A percentile compares a stretch with the other conserved stretches of the same genome.
These are phyloP conservation scores for Herpetotheres cachinnans DNA, from an alignment of 2,113 vertebrate genomes.

Conservation along the genomic window DNA sequence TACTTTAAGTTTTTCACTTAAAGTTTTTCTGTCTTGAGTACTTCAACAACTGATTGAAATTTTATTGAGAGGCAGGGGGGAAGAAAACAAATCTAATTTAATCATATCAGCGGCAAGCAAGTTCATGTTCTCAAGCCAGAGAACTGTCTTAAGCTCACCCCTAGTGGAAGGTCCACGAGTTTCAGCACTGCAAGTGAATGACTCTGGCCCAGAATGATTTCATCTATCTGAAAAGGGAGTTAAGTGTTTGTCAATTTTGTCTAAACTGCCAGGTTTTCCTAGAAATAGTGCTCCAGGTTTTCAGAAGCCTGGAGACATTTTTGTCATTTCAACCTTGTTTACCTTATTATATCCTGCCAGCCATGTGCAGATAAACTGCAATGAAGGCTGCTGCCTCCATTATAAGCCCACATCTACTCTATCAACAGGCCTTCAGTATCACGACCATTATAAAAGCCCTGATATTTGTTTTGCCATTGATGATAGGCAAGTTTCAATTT, in stretches of 20 bases:
- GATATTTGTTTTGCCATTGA: conserved; percentile 50
- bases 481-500: conserved; percentile 58
- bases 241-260: conserved; percentile 58
- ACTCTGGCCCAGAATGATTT: neutral
- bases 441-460: neutral
- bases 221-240: conserved; percentile 21
- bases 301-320: conserved; percentile 50
- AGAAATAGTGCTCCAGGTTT: conserved; percentile 29
- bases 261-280: conserved; percentile 48
- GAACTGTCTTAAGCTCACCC: neutral
- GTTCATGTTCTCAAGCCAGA: neutral
- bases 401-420: conserved; percentile 4
- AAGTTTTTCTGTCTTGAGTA: neutral
- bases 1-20: neutral
- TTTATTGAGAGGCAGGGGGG: neutral
- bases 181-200: neutral
- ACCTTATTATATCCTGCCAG: conserved; percentile 61
- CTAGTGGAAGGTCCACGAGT: neutral
- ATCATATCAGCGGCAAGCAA: neutral
- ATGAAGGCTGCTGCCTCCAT: conserved; percentile 1
- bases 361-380: conserved; percentile 28
- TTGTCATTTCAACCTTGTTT: conserved; percentile 58
- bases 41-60: neutral
- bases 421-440: neutral
- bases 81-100: neutral